Base-by-base conservation (phyloP, 2,888 invertebrate species). In the Allophyes oxyacanthae region DNA sequence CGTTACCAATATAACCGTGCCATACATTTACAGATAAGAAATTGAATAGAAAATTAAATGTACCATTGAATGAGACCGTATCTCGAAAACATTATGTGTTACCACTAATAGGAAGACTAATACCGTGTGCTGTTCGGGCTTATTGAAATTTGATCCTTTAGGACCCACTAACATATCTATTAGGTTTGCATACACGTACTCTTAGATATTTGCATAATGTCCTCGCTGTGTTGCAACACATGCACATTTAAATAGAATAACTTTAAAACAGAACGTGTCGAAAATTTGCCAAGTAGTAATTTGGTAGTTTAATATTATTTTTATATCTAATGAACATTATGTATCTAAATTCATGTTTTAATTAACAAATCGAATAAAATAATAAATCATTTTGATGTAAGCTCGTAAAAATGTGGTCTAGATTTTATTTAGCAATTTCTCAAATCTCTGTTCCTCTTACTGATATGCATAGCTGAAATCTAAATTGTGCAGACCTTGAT, bases 21-120 rank as follows among this genome's bases (percentile, higher is more conserved):
- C 80, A 81, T 81, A 84, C 82, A 85, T 83, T 88, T 81, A 85
- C 68, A 89, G 91, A 91, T 91, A 90, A 90, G 87, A 77, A 78
- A 83, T 88, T 89, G 83, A 89, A 91, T 90, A 83, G 87, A 85
- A 88, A 86, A 91, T 88, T 88, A 90, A 89, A 89, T 86, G 87
- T 86, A 82, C 82, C 80, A 81, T 81, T 80, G 77, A 83, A 82
- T 82, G 71, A 78, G 81, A 86, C 83, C 75, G 71, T 79, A 75
- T 74, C 77, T 77, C 51, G 60, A 64, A 59, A 68, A 64, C 65
- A 66, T 72, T 76, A 75, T 81, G 71, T 72, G 66, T 70, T 67
- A 62, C 72, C 64, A 60, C 67, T 77, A 68, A 75, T 74, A 64
- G 64, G 63, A 65, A 64, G 51, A 51, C 63, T 64, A 53, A 52